Base-by-base conservation (phyloP, 1,140 invertebrate species). In the Drosophila pachea region DNA sequence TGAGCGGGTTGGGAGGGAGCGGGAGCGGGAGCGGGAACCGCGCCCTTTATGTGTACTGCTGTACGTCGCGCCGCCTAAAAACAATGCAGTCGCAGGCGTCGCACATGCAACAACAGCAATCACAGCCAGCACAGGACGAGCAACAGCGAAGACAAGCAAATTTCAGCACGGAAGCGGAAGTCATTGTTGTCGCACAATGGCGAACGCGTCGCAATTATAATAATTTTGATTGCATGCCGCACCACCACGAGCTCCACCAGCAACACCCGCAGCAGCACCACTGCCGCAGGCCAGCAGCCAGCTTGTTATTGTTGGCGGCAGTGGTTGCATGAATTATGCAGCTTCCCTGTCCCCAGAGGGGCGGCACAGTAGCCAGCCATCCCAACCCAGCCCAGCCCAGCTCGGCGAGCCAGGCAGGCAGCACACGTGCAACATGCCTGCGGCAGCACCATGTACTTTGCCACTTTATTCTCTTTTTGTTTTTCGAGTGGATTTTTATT, bases 151-250 rank as follows among this genome's bases (percentile, higher is more conserved):
- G 71, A 76, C 72, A 64, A 64, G 74, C 76, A 63, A 86, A 87
- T 87, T 83, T 79, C 74, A 75, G 78, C 83, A 74, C 84, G 84
- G 84, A 87, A 87, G 84, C 84, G 84, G 84, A 87, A 87, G 84
- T 87, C 84, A 87, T 87, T 87, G 84, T 87, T 87, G 78, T 78
- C 83, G 78, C 76, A 87, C 84, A 87, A 87, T 87, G 84, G 84
- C 76, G 78, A 87, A 84, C 78, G 84, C 78, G 68, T 84, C 78
- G 84, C 76, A 87, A 87, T 87, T 87, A 87, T 87, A 87, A 87
- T 87, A 87, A 87, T 87, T 87, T 87, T 87, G 84, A 87, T 87
- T 87, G 74, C 78, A 79, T 68, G 48, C 61, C 59, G 14, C 31
- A 40, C 67, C 55, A 59, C 6, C 42, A 7, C 9, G 8, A 12